A percentile compares a stretch with the other conserved stretches of the same genome.
These are phyloP conservation scores for roundworm (Caenorhabditis elegans) DNA, from an alignment of 1,140 invertebrate species.

Conservation along the genomic window WBcel235 BX284604.4:7245001-7245500, in stretches of 20 bases:
- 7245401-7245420: neutral
- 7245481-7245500: neutral
- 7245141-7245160: neutral
- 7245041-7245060: neutral
- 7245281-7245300: too few relatives aligned
- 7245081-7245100: too few relatives aligned
- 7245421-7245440: neutral
- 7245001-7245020: neutral
- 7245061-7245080: neutral
- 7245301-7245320: neutral
- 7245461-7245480: neutral
- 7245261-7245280: neutral
- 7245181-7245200: neutral
- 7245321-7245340: neutral
- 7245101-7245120: neutral
- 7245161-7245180: neutral
- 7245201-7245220: neutral
- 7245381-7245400: neutral
- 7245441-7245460: neutral
- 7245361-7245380: neutral
- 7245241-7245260: neutral
- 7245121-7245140: neutral
- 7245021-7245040: conserved; percentile 2
- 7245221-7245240: neutral
- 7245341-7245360: neutral